Evolutionary conservation across 2,888 invertebrate species (phyloP).

Genomic region (Dysmachus trigonus): DNA sequence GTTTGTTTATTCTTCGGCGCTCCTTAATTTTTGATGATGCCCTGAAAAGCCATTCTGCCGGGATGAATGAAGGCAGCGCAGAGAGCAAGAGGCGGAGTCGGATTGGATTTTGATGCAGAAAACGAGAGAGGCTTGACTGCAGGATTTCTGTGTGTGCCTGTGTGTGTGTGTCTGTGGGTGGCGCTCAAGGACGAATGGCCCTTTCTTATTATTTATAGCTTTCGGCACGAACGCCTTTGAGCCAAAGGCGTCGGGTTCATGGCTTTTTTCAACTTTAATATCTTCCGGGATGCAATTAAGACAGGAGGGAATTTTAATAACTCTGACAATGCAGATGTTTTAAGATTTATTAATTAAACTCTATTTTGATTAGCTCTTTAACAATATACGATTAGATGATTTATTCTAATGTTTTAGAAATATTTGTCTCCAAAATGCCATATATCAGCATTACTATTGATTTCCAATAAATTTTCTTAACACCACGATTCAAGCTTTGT

Average conservation of each 20-base stretch:
- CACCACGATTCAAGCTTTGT: no score
- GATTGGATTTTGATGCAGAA: neutral
- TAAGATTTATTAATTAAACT: neutral
- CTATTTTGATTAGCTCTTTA: neutral
- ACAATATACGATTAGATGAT: neutral
- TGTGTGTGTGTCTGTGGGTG: no score
- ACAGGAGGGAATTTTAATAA: neutral
- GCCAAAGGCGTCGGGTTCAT: neutral
- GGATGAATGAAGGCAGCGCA: neutral
- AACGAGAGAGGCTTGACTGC: neutral
- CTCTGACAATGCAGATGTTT: neutral
- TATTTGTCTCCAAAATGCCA: no score
- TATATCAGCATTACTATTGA: no score
- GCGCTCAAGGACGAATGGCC: slow-evolving; percentile 22
- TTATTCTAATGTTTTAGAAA: no score
- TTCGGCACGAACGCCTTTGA: neutral
- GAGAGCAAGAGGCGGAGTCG: neutral
- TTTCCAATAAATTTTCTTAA: no score
- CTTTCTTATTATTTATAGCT: slow-evolving; percentile 22
- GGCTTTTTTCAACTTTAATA: neutral
- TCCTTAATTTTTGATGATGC: slow-evolving; percentile 27
- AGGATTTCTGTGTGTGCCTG: neutral
- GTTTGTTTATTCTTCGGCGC: neutral
- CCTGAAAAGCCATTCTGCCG: neutral
- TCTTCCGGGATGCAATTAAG: neutral